phyloP scores from a whole-genome alignment of 2,888 invertebrate genomes.

The Limnephilus rhombicus region DNA sequence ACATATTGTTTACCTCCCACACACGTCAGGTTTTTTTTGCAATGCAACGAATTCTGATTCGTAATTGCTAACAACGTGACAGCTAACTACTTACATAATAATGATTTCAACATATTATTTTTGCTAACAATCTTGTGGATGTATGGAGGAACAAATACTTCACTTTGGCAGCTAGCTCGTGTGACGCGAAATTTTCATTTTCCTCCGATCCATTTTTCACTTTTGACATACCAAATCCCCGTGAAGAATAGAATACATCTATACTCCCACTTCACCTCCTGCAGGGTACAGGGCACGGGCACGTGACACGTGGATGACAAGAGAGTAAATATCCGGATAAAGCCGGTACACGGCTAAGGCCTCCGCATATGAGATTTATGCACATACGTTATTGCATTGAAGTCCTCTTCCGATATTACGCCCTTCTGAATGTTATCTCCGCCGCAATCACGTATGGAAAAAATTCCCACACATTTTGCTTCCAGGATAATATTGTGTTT shows the following conservation, averaged over 20 bases:
- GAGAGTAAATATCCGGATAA: conserved; percentile 60
- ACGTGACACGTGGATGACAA: conserved; percentile 48
- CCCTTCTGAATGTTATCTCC: conserved; percentile 46
- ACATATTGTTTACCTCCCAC: too few species aligned
- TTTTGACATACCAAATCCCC: conserved; percentile 14
- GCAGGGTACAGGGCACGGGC: background rate
- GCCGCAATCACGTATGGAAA: conserved; percentile 53
- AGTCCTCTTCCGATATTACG: conserved; percentile 56
- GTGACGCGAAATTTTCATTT: background rate
- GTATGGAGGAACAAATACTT: background rate
- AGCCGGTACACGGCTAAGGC: conserved; percentile 60
- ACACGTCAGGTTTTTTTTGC: too few species aligned
- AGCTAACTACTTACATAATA: background rate
- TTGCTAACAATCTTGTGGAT: background rate
- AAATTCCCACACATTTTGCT: conserved; percentile 26
- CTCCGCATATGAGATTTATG: conserved; percentile 66
- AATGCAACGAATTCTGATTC: too few species aligned
- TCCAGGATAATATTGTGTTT: background rate
- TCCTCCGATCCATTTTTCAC: background rate
- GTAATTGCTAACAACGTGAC: too few species aligned
- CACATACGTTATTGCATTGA: conserved; percentile 65
- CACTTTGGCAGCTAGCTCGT: background rate
- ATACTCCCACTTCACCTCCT: background rate
- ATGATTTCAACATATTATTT: background rate
- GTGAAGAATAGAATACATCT: background rate